A percentile compares a stretch with the other conserved stretches of the same genome.
Conservation (phyloP, 2,888 invertebrate genomes). For the Hyposoter didymator region DNA sequence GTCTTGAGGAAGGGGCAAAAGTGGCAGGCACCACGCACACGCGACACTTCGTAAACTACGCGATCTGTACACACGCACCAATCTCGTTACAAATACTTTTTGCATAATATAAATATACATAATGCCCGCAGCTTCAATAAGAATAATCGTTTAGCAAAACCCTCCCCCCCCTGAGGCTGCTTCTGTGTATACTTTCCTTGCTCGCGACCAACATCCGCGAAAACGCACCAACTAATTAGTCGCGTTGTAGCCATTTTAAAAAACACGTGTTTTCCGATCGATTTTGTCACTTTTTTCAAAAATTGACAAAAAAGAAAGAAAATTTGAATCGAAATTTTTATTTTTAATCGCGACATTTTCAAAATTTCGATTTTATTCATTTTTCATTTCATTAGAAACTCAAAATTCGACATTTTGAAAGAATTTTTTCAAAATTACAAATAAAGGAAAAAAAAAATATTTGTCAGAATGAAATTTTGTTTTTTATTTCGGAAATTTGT, state of each 20-base stretch:
- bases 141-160: slow-evolving; percentile 39
- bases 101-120: slow-evolving; percentile 35
- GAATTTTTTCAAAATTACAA: too few species aligned
- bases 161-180: neutral
- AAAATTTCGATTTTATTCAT: too few species aligned
- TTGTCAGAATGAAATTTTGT: neutral
- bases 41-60: slow-evolving; percentile 63
- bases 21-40: slow-evolving; percentile 63
- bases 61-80: slow-evolving; percentile 7
- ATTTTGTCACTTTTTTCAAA: neutral
- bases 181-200: slow-evolving; percentile 6
- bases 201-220: slow-evolving; percentile 40
- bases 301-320: neutral
- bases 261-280: slow-evolving; percentile 21
- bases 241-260: slow-evolving; percentile 31
- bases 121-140: slow-evolving; percentile 3
- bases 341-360: too few species aligned
- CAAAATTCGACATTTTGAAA: too few species aligned
- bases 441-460: too few species aligned
- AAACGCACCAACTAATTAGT: slow-evolving; percentile 48
- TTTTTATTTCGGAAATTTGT: neutral
- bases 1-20: slow-evolving; percentile 37
- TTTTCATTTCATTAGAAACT: too few species aligned
- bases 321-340: too few species aligned
- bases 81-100: slow-evolving; percentile 41